Evolutionary conservation across 2,888 invertebrate species (phyloP), one percentile per base, ranked within the genome.

Genomic region (Petrolisthes cinctipes): DNA sequence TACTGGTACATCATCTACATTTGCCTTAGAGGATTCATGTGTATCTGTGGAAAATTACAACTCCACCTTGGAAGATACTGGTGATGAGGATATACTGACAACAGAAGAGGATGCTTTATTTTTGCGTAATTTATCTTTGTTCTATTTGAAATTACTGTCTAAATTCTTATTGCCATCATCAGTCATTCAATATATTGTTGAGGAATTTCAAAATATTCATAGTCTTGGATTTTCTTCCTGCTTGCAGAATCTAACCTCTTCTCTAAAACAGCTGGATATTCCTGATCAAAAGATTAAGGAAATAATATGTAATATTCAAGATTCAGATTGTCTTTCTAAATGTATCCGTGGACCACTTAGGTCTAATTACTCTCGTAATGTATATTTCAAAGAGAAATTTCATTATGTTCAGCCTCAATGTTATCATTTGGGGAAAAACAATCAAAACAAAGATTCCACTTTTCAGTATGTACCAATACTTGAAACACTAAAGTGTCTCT

Each of bases 151-250:
- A n/a, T n/a, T n/a, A n/a, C n/a, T n/a, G n/a, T n/a, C n/a, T n/a
- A n/a, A n/a, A n/a, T 79, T 20, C 79, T 79, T 79, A 37, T 56
- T 79, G 56, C 54, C 79, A 79, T 79, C 79, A 79, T 20, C 53
- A 54, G 53, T 79, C 5, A 80, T 80, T 57, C 80, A 80, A 56
- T 17, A 80, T 80, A 80, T 80, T 80, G 80, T 80, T 57, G 80
- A 80, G 23, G 80, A 80, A 56, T 80, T 80, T 56, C 80, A 53
- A 56, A 80, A 56, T 80, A 53, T 80, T 56, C 80, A 80, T 20
- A 14, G n/a, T 56, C 80, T 80, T 56, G 56, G 80, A 53, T 56
- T 56, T 80, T 80, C 80, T 11, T 57, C 5, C 56, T 57, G 56
- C n/a, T 56, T 80, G 56, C 57, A n/a, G 23, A 80, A 80, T 9